A percentile compares a stretch with the other conserved stretches of the same genome.
These are phyloP conservation scores for Sarcophaga variegata DNA, from an alignment of 2,888 invertebrate species.

Conservation along the genomic window DNA sequence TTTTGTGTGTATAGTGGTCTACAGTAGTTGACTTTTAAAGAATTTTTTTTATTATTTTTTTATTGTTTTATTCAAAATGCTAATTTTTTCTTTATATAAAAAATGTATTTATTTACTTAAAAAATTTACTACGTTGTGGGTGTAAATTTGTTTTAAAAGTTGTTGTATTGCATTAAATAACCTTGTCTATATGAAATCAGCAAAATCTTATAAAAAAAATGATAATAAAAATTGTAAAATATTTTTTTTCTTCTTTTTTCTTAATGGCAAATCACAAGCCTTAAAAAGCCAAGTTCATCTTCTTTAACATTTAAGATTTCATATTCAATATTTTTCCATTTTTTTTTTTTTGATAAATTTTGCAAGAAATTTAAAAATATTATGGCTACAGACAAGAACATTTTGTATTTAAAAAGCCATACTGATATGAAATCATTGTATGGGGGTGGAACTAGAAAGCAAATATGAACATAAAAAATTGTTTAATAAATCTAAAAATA, in stretches of 20 bases:
- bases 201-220: background rate
- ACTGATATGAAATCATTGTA: background rate
- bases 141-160: background rate
- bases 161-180: slow-evolving; percentile 7
- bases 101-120: background rate
- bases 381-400: background rate
- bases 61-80: background rate
- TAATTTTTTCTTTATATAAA: background rate
- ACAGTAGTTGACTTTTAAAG: background rate
- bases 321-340: background rate
- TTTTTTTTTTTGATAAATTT: background rate
- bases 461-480: background rate
- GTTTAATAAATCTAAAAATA: background rate
- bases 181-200: slow-evolving; percentile 12
- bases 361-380: background rate
- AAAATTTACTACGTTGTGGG: background rate
- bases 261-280: background rate
- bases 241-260: background rate
- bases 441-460: background rate
- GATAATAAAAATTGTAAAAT: background rate
- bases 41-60: background rate
- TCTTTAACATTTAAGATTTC: background rate
- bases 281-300: slow-evolving; percentile 1
- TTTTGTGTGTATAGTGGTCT: no score
- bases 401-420: background rate